Percentiles rank a stretch among this genome's conserved stretches.
phyloP scores from a whole-genome alignment of 2,113 vertebrate genomes.

The Arenaria interpres region DNA sequence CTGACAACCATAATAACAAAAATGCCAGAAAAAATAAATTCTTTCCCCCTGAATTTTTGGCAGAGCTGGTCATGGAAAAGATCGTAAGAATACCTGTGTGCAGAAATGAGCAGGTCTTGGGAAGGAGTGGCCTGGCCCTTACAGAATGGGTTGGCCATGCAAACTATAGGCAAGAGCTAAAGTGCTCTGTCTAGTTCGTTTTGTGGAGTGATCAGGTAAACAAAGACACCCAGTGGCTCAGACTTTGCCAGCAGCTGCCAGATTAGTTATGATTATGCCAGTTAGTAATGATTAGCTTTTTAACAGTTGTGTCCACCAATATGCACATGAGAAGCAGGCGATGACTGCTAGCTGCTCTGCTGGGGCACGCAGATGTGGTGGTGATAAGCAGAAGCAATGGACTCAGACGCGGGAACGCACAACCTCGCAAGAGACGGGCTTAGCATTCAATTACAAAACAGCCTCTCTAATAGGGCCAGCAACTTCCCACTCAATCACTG shows the following conservation, averaged over 20 bases:
- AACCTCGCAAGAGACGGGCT: background rate
- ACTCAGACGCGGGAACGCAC: fast-evolving
- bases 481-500: background rate
- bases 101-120: background rate
- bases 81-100: background rate
- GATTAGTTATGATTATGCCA: no score
- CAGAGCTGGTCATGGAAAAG: background rate
- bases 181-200: background rate
- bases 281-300: background rate
- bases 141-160: background rate
- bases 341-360: background rate
- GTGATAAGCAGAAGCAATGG: background rate
- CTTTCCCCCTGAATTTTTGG: background rate
- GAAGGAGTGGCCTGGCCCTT: background rate
- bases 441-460: background rate
- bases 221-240: background rate
- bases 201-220: background rate
- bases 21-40: background rate
- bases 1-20: background rate
- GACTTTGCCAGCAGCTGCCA: background rate
- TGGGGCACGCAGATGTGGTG: background rate
- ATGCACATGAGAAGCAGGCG: background rate
- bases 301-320: background rate
- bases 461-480: background rate
- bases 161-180: background rate